Conservation (phyloP, 2,113 vertebrate species). For the Limanda limanda region DNA sequence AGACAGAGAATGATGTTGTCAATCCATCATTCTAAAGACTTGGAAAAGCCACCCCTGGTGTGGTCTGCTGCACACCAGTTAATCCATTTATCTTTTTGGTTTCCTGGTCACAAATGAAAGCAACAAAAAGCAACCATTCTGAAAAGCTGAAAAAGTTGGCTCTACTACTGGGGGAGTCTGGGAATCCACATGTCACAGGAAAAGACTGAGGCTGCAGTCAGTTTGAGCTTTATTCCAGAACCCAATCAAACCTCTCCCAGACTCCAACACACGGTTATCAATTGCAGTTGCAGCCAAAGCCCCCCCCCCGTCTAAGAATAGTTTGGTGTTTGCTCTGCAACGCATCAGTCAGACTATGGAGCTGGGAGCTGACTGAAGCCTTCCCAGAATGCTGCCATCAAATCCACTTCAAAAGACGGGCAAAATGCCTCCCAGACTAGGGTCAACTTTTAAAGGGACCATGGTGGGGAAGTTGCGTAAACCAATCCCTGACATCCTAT, state of each 20-base stretch:
- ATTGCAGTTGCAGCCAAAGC: conserved; percentile 20
- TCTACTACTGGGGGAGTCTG: conserved; percentile 17
- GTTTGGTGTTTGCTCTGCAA: conserved; percentile 11
- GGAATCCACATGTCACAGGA: conserved; percentile 40
- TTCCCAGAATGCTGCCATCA: conserved; percentile 42
- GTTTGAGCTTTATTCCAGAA: conserved; percentile 59
- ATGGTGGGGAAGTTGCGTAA: conserved; percentile 5
- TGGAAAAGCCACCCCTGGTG: conserved; percentile 13
- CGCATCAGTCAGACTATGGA: conserved; percentile 9
- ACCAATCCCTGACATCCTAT: conserved; percentile 9
- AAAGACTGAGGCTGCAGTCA: conserved; percentile 13
- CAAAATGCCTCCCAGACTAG: conserved; percentile 42
- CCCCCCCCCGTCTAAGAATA: conserved; percentile 23
- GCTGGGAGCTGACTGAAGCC: conserved; percentile 32
- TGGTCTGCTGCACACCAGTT: conserved; percentile 12
- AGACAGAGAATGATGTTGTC: not conserved
- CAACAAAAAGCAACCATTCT: conserved; percentile 30
- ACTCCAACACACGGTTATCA: conserved; percentile 49
- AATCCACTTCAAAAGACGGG: conserved; percentile 46
- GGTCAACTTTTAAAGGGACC: conserved; percentile 27
- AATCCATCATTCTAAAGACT: conserved; percentile 12
- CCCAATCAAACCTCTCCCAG: not conserved
- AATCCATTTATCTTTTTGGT: conserved; percentile 24
- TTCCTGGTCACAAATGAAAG: conserved; percentile 37
- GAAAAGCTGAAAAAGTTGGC: conserved; percentile 36